Conservation (phyloP, 2,797 vertebrate species). For the Amblyopsis hoosieri region DNA sequence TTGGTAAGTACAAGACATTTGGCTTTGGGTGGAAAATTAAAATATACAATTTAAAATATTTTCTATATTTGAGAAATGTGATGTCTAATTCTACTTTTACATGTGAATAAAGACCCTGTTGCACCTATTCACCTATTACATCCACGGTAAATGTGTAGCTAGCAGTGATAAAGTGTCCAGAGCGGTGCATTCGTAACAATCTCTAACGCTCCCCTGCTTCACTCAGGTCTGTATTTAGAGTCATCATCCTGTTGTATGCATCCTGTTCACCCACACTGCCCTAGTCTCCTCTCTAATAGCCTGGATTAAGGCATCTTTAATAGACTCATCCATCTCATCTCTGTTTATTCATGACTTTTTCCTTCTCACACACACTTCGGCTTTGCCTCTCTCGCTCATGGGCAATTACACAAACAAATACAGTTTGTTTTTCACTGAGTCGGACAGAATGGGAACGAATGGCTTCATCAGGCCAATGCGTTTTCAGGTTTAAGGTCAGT, state of each 20-base stretch:
- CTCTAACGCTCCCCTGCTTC: slow-evolving; percentile 32
- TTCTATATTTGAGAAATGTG: too few relatives aligned
- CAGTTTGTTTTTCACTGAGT: slow-evolving; percentile 64
- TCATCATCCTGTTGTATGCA: slow-evolving; percentile 63
- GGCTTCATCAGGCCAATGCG: slow-evolving; percentile 53
- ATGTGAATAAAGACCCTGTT: too few relatives aligned
- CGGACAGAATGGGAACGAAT: slow-evolving; percentile 47
- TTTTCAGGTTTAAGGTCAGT: slow-evolving; percentile 61
- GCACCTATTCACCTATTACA: not conserved
- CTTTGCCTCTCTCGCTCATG: slow-evolving; percentile 53
- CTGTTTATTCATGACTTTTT: slow-evolving; percentile 65
- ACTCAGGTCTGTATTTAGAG: slow-evolving; percentile 64
- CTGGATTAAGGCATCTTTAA: slow-evolving; percentile 70
- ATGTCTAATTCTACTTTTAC: too few relatives aligned
- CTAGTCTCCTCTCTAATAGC: slow-evolving; percentile 67
- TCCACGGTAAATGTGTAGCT: not conserved
- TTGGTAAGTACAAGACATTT: too few relatives aligned
- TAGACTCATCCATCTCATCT: slow-evolving; percentile 72
- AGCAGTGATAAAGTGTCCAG: not conserved
- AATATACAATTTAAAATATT: too few relatives aligned
- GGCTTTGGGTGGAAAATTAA: too few relatives aligned
- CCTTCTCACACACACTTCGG: slow-evolving; percentile 16
- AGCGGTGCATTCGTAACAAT: slow-evolving; percentile 51
- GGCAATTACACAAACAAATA: slow-evolving; percentile 78
- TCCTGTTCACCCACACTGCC: slow-evolving; percentile 52